These are phyloP conservation scores for Schizopygopsis malacanthus DNA, from an alignment of 2,797 vertebrate genomes.

Conservation along the genomic window DNA sequence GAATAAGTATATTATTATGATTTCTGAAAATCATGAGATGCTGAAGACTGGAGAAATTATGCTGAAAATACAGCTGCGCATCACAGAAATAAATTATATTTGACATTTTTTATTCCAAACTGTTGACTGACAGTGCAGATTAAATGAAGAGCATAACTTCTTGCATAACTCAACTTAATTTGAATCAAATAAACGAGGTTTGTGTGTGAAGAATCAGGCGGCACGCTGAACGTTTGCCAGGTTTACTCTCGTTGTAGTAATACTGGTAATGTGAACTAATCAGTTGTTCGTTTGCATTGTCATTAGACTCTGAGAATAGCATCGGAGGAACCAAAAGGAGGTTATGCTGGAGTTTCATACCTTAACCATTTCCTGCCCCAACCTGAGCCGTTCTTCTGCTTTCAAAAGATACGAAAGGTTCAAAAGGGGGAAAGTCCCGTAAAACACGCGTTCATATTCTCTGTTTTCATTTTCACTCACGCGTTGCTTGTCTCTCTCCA, in stretches of 20 bases:
- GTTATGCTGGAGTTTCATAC: conserved; percentile 26
- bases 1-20: neutral
- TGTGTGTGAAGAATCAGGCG: neutral
- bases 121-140: neutral
- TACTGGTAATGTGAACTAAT: neutral
- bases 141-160: neutral
- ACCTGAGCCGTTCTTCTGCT: conserved; percentile 20
- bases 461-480: conserved; percentile 53
- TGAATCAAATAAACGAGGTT: neutral
- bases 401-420: conserved; percentile 11
- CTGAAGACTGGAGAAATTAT: neutral
- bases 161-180: neutral
- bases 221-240: neutral
- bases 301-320: conserved; percentile 15
- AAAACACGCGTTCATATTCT: conserved; percentile 16
- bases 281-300: conserved; percentile 7
- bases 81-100: neutral
- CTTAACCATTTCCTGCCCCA: conserved; percentile 30
- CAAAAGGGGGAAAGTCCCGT: conserved; percentile 36
- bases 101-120: neutral
- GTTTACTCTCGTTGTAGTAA: neutral
- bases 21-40: neutral
- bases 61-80: neutral
- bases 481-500: neutral
- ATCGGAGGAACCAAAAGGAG: neutral